These are phyloP conservation scores for Corbicula japonica DNA, from an alignment of 2,888 invertebrate genomes.

Conservation along the genomic window DNA sequence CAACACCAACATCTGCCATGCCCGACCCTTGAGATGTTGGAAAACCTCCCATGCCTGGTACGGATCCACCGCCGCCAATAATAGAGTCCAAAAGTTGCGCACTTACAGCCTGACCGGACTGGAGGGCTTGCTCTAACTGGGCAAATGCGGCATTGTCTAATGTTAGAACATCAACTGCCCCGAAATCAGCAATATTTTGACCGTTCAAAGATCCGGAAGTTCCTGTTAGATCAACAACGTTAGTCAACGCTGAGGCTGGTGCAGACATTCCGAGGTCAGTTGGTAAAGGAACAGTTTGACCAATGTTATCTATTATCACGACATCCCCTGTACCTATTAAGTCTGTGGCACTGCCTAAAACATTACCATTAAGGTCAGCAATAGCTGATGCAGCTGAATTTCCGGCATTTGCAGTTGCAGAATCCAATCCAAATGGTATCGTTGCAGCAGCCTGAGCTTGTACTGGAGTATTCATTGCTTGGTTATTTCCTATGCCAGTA, in stretches of 20 bases:
- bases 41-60: background rate
- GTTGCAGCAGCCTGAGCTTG: background rate
- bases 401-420: background rate
- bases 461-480: background rate
- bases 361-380: background rate
- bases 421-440: too few relatives aligned
- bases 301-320: conserved; percentile 18
- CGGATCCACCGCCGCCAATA: conserved; percentile 7
- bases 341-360: too few relatives aligned
- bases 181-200: background rate
- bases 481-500: background rate
- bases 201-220: background rate
- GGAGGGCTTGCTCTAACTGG: conserved; percentile 39
- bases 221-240: background rate
- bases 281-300: too few relatives aligned
- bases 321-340: conserved; percentile 11
- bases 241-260: too few relatives aligned
- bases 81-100: conserved; percentile 47
- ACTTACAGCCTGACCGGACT: conserved; percentile 46
- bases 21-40: background rate
- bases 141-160: conserved; percentile 40
- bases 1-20: conserved; percentile 1
- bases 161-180: conserved; percentile 46
- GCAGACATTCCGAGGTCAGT: too few relatives aligned
- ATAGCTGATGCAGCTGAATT: background rate